Evolutionary conservation across 1,140 invertebrate genomes (phyloP).

Genomic region (Rhyzopertha dominica): DNA sequence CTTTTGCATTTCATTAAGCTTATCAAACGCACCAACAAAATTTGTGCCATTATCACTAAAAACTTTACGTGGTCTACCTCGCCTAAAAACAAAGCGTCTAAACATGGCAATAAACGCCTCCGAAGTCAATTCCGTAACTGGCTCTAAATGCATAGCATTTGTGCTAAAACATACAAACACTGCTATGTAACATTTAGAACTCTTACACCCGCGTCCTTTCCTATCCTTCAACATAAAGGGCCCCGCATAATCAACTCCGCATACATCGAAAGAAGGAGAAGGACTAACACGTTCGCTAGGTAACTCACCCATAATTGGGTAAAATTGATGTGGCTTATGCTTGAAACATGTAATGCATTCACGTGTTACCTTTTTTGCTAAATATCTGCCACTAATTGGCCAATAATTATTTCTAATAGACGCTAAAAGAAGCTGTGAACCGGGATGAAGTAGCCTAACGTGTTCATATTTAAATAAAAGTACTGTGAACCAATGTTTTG

Average conservation of each 20-base stretch:
- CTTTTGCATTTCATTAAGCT: too few species aligned
- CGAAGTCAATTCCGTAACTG: slow-evolving; percentile 7
- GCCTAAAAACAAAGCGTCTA: slow-evolving; percentile 8
- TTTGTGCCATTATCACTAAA: slow-evolving; percentile 38
- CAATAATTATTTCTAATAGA: too few species aligned
- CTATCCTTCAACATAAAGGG: slow-evolving; percentile 25
- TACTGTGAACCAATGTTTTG: too few species aligned
- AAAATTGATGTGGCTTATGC: too few species aligned
- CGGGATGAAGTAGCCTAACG: too few species aligned
- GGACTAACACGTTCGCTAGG: background rate
- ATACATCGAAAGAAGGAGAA: slow-evolving; percentile 12
- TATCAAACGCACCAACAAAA: too few species aligned
- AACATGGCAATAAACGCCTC: slow-evolving; percentile 13
- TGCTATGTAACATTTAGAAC: slow-evolving; percentile 9
- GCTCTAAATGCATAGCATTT: slow-evolving; percentile 3
- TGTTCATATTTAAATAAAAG: too few species aligned
- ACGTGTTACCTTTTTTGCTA: too few species aligned
- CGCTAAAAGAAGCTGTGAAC: too few species aligned
- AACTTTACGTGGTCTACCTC: slow-evolving; percentile 22
- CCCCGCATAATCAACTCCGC: slow-evolving; percentile 27
- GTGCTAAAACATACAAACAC: slow-evolving; percentile 11
- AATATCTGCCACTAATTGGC: too few species aligned
- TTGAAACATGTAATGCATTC: too few species aligned
- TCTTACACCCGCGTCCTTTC: slow-evolving; percentile 14
- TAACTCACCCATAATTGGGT: slow-evolving; percentile 8